These are phyloP conservation scores for Mesochorus sp. DNA, from an alignment of 2,888 invertebrate genomes.

Conservation along the genomic window DNA sequence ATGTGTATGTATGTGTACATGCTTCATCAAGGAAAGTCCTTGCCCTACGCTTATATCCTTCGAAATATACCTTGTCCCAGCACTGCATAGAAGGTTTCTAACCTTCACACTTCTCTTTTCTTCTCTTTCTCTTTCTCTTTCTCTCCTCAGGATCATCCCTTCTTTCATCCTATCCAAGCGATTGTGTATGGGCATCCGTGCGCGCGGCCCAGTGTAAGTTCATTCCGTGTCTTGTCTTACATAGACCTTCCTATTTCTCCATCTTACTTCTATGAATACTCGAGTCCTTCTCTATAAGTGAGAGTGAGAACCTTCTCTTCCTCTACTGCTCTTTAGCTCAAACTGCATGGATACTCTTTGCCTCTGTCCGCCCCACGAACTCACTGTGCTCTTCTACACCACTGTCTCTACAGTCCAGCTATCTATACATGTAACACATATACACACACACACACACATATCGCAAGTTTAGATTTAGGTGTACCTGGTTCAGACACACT, in stretches of 20 bases:
- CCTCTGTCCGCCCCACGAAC: conserved; percentile 11
- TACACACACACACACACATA: too few relatives aligned
- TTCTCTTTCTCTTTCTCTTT: conserved; percentile 24
- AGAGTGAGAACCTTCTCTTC: conserved; percentile 10
- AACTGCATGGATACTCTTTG: conserved; percentile 14
- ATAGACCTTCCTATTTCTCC: conserved; percentile 25
- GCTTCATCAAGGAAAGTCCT: conserved; percentile 23
- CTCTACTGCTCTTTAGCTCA: conserved; percentile 39
- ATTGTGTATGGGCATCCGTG: conserved; percentile 10
- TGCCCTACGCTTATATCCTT: conserved; percentile 15
- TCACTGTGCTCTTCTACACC: conserved; percentile 52
- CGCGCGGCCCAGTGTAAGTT: conserved; percentile 24
- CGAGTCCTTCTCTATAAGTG: conserved; percentile 11
- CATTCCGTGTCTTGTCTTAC: conserved; percentile 37
- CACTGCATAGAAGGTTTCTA: conserved; percentile 12
- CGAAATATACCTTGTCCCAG: conserved; percentile 15
- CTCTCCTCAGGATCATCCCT: conserved; percentile 6
- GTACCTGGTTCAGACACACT: conserved; percentile 17
- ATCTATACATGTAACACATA: conserved; percentile 63
- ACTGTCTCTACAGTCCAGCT: conserved; percentile 54
- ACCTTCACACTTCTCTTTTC: background rate
- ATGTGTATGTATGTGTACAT: background rate
- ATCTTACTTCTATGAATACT: conserved; percentile 46
- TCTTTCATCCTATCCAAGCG: conserved; percentile 8
- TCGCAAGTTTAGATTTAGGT: conserved; percentile 44